A percentile compares a stretch with the other conserved stretches of the same genome.
These are phyloP conservation scores for Byasa hedistus DNA, from an alignment of 2,888 invertebrate species.

Conservation along the genomic window DNA sequence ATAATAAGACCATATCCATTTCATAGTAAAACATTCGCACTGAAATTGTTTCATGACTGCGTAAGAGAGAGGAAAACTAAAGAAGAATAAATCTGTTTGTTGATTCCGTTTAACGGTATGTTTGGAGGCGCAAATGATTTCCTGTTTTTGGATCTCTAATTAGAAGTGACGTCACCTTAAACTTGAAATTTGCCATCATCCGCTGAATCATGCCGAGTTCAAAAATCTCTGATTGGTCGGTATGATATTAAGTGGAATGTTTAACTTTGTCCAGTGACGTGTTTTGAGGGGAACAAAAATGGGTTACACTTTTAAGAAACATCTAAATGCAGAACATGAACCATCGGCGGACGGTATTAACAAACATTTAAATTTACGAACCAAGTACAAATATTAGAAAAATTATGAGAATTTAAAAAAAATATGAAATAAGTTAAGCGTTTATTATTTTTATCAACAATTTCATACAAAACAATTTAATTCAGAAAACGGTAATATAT, in stretches of 20 bases:
- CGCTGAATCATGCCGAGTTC: constrained; percentile 18
- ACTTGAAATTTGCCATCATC: constrained; percentile 9
- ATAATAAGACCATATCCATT: too few relatives aligned
- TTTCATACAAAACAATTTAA: too few relatives aligned
- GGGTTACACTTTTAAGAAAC: background rate
- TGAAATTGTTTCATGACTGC: too few relatives aligned
- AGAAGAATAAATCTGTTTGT: background rate
- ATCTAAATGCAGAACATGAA: background rate
- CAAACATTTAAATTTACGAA: background rate
- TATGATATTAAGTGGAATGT: constrained; percentile 16
- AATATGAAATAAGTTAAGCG: too few relatives aligned
- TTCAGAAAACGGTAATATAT: too few relatives aligned
- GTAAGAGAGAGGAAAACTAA: background rate
- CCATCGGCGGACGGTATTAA: background rate
- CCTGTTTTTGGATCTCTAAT: constrained; percentile 4
- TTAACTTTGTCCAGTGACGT: background rate
- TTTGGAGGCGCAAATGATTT: background rate
- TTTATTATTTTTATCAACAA: too few relatives aligned
- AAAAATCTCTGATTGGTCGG: constrained; percentile 14
- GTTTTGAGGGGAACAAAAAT: background rate
- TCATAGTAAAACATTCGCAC: too few relatives aligned
- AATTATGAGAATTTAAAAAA: too few relatives aligned
- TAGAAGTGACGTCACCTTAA: constrained; percentile 18
- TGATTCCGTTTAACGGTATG: background rate
- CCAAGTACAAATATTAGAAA: too few relatives aligned